Percentiles rank a stretch among this genome's conserved stretches.
Conservation (phyloP, 2,797 vertebrate species). For the Basileuterus tristriatus region DNA sequence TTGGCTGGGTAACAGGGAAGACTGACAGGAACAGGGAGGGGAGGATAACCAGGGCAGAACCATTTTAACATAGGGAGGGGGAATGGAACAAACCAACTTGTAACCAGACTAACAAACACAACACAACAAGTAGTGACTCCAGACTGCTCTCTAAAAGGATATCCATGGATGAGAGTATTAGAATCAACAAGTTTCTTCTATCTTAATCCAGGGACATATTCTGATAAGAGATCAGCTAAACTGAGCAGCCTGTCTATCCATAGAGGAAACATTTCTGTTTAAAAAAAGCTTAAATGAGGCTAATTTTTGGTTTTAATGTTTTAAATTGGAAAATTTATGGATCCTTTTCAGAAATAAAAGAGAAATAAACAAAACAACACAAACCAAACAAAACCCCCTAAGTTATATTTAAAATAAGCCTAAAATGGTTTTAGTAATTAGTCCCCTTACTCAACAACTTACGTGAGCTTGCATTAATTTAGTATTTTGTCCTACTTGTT, state of each 20-base stretch:
- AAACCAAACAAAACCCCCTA: background rate
- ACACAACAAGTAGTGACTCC: background rate
- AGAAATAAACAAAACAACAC: background rate
- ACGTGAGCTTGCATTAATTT: background rate
- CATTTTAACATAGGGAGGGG: too few relatives aligned
- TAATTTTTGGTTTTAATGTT: background rate
- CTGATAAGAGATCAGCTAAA: background rate
- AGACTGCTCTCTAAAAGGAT: background rate
- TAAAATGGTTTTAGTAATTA: background rate
- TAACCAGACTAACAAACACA: too few relatives aligned
- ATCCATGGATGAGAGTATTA: background rate
- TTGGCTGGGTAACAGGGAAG: too few relatives aligned
- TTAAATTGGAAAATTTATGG: background rate
- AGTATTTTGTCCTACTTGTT: slow-evolving; percentile 5
- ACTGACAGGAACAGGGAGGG: too few relatives aligned
- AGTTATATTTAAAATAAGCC: background rate
- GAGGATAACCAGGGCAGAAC: too few relatives aligned
- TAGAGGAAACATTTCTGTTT: background rate
- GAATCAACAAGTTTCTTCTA: background rate
- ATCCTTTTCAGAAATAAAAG: background rate
- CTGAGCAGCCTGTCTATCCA: background rate
- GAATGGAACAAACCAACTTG: too few relatives aligned
- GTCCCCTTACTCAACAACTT: background rate
- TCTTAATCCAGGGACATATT: background rate
- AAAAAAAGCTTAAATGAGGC: background rate